Conservation (phyloP, 2,888 invertebrate genomes). For the Stenoptilia bipunctidactyla region DNA sequence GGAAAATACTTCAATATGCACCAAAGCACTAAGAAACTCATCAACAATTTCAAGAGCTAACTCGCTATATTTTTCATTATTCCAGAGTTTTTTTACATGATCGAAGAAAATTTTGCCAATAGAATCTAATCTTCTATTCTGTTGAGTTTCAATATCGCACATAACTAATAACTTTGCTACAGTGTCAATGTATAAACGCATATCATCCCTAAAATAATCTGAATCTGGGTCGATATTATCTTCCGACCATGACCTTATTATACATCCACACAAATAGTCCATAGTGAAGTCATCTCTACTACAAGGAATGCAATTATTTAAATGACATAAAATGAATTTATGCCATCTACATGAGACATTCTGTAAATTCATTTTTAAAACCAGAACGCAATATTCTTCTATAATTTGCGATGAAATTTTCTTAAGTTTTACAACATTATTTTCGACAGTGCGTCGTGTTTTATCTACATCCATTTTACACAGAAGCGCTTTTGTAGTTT, state of each 20-base stretch:
- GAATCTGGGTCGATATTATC: neutral
- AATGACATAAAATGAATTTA: neutral
- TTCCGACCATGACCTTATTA: neutral
- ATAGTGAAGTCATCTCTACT: neutral
- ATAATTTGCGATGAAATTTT: neutral
- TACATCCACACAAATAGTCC: neutral
- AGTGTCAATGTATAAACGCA: constrained; percentile 13
- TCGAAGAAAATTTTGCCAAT: constrained; percentile 17
- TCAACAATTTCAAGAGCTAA: constrained; percentile 14
- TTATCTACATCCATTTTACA: neutral
- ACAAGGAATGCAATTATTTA: neutral
- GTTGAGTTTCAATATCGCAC: constrained; percentile 21
- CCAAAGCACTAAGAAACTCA: constrained; percentile 22
- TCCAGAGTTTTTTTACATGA: constrained; percentile 3
- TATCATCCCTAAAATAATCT: neutral
- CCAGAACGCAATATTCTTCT: neutral
- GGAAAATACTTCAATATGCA: constrained; percentile 30
- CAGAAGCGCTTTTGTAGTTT: neutral
- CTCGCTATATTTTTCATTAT: neutral
- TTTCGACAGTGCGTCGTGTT: neutral
- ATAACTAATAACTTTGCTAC: constrained; percentile 11
- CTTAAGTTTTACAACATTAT: neutral
- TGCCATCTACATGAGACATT: neutral
- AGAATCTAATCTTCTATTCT: constrained; percentile 21
- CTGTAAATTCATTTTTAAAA: neutral